Evolutionary conservation across 2,888 invertebrate genomes (phyloP), one percentile per base, ranked within the genome.

Genomic region (Nemotelus pantherinus): DNA sequence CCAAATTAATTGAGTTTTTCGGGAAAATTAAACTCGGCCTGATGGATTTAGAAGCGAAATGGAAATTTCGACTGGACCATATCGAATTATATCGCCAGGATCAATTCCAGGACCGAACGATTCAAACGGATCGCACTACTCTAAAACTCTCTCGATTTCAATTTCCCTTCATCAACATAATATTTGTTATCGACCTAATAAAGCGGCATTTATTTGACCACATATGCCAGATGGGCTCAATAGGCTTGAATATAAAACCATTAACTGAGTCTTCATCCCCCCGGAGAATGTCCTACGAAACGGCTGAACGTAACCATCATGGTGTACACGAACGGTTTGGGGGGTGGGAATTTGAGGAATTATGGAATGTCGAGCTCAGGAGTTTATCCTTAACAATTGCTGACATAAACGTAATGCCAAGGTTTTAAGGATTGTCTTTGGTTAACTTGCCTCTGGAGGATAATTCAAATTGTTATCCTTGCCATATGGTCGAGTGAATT

Each of bases 391-490:
- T 48, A 7, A 48, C 44, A 74, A 57, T 68, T 48, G 67, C 50
- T 47, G n/a, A 10, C 67, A 48, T 39, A 58, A 57, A 25, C 50
- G 6, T 44, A 45, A 65, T 41, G 45, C 10, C 10, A 65, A 47
- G 65, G 47, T 47, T 45, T 44, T 9, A 65, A 3, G 45, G 7
- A 6, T 25, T 25, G 39, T 43, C 43, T 55, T 74, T 7, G 48
- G n/a, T 47, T 48, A 74, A 60, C 74, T 60, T 60, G 60, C 41
- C 63, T 63, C 60, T 48, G 9, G 74, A 60, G 74, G 45, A 48
- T 74, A 74, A 60, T 74, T 63, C 74, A 74, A 60, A 74, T 48
- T 25, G 74, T 48, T 48, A 63, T 74, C 48, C 70, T 55, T 53
- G 48, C 48, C 74, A 74, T 74, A 74, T 74, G 74, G 60, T 63